Evolutionary conservation across 2,888 invertebrate genomes (phyloP), one percentile per base, ranked within the genome.

Genomic region (Rhodophaea formosa): DNA sequence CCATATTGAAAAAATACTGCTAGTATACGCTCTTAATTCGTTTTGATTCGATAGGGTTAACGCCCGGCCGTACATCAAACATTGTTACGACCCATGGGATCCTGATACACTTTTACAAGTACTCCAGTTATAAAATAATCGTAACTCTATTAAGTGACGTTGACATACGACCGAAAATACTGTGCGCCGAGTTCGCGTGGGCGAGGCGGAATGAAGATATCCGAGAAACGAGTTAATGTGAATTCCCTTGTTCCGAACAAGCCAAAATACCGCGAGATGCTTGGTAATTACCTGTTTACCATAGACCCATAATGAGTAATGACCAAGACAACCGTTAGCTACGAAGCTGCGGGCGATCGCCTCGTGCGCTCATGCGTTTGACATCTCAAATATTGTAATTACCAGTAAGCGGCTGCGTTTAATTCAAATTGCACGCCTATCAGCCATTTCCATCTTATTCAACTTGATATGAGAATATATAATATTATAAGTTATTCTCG

Each of bases 31-130:
- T n/a, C n/a, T n/a, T n/a, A 84, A 86, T 85, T 84, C 80, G 74
- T 77, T 86, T 79, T 81, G 80, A 86, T 86, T 85, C 77, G 79
- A 72, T 75, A 79, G 77, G 86, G 85, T 85, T 84, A 81, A 81
- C 75, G 80, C 69, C 74, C 80, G 68, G 71, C 70, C 73, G 78
- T 82, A 79, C 75, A 79, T 84, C 82, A 81, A 80, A 79, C 77
- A 72, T 74, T 71, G 68, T 68, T 74, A 72, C 73, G 71, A 77
- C 70, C 70, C 71, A 66, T 69, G 72, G 74, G 77, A 77, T 79
- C 73, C 79, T 75, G 78, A 74, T 79, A 79, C 75, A 76, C 69
- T 77, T 72, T 64, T 69, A 72, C 66, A 73, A 71, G 68, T 71
- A 72, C 67, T 65, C 64, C 61, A 71, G 70, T 74, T 77, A 74